Evolutionary conservation across 2,888 invertebrate genomes (phyloP).

Genomic region (Pseudococcus longispinus): DNA sequence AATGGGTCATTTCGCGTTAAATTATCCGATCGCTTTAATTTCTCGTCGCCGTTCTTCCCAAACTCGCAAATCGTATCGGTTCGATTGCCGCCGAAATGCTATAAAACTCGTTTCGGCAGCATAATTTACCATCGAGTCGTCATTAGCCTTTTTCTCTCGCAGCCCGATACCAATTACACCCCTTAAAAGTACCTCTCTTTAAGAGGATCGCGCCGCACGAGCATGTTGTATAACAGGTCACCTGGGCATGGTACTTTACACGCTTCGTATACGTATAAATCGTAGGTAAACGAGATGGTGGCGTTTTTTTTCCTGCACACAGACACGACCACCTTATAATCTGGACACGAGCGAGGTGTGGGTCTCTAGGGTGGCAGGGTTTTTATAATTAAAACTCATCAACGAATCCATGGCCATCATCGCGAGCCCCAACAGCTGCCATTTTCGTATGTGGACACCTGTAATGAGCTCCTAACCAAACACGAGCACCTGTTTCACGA

Average conservation of each 20-base stretch:
- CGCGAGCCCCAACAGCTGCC: background rate
- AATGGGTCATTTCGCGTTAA: slow-evolving; percentile 38
- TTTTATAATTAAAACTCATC: background rate
- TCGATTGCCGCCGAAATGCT: background rate
- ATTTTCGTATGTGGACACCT: background rate
- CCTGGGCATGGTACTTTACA: background rate
- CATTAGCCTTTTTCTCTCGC: background rate
- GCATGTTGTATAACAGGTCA: background rate
- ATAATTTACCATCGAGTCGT: background rate
- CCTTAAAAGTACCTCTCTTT: background rate
- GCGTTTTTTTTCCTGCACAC: too few species aligned
- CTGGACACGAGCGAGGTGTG: background rate
- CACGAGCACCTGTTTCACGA: too few species aligned
- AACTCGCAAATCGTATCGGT: background rate
- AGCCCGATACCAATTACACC: background rate
- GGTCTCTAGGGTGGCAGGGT: background rate
- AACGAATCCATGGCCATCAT: background rate
- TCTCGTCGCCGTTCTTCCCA: background rate
- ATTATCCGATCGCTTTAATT: slow-evolving; percentile 24
- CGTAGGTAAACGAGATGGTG: background rate
- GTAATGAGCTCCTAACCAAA: too few species aligned
- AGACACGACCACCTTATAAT: background rate
- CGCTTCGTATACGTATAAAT: too few species aligned
- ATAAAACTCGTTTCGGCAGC: background rate
- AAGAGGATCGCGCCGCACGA: background rate